Evolutionary conservation across 2,113 vertebrate species (phyloP).

Genomic region (Perca schrenkii): DNA sequence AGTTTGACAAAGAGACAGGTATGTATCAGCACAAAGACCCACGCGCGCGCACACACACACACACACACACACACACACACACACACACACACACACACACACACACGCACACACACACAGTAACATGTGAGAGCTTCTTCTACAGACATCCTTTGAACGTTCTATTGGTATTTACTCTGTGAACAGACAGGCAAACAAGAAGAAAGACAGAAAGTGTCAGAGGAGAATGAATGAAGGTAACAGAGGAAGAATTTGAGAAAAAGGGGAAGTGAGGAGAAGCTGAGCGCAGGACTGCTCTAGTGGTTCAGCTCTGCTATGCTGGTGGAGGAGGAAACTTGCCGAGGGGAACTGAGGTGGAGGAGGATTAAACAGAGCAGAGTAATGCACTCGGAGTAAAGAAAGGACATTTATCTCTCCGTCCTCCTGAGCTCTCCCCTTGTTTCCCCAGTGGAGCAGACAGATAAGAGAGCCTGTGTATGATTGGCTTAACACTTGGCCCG

Average conservation of each 20-base stretch:
- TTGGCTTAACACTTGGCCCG: slow-evolving; percentile 72
- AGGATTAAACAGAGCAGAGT: slow-evolving; percentile 64
- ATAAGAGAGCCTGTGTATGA: slow-evolving; percentile 71
- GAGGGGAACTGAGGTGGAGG: slow-evolving; percentile 47
- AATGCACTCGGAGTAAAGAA: slow-evolving; percentile 61
- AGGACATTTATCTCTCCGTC: slow-evolving; percentile 69
- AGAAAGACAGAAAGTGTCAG: slow-evolving; percentile 29
- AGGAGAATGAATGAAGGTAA: slow-evolving; percentile 36
- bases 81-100: slow-evolving; percentile 35
- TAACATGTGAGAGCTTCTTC: slow-evolving; percentile 29
- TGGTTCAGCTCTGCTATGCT: slow-evolving; percentile 20
- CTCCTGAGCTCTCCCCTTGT: slow-evolving; percentile 65
- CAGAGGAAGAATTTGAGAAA: slow-evolving; percentile 5
- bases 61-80: slow-evolving; percentile 37
- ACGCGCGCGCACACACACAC: slow-evolving; percentile 35
- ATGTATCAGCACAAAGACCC: slow-evolving; percentile 27
- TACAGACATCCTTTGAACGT: slow-evolving; percentile 59
- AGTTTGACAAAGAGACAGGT: slow-evolving; percentile 54
- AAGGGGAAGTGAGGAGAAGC: slow-evolving; percentile 11
- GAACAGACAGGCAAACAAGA: slow-evolving; percentile 33
- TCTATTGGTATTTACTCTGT: slow-evolving; percentile 38
- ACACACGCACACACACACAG: slow-evolving; percentile 34
- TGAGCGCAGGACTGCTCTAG: slow-evolving; percentile 8
- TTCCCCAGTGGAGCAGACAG: slow-evolving; percentile 66
- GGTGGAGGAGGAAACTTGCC: slow-evolving; percentile 25